A percentile compares a stretch with the other conserved stretches of the same genome.
These are phyloP conservation scores for Oreocharis arfaki DNA, from an alignment of 2,113 vertebrate genomes.

Conservation along the genomic window DNA sequence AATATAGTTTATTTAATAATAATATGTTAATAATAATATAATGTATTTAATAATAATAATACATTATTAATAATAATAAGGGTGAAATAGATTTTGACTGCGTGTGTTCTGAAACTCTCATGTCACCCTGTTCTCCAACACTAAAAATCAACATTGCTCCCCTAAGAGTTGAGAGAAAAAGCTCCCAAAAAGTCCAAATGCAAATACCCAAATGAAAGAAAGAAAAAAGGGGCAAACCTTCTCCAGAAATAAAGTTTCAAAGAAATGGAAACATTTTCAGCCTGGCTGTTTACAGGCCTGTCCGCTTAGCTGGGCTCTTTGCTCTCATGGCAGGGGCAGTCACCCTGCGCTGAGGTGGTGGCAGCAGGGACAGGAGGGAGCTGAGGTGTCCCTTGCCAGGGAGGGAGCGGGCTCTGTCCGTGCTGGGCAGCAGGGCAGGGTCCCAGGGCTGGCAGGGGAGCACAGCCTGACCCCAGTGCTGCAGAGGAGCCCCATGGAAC, in stretches of 20 bases:
- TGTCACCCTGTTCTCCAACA: neutral
- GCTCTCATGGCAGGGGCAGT: neutral
- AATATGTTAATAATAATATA: no score
- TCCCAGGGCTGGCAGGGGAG: neutral
- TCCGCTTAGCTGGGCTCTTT: no score
- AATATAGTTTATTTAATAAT: no score
- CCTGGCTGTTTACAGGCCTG: neutral
- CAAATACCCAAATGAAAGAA: neutral
- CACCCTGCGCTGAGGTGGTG: accelerated
- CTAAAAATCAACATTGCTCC: neutral
- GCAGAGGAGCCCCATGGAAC: neutral
- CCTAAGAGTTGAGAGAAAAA: neutral
- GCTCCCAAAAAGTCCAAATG: neutral
- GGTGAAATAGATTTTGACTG: neutral
- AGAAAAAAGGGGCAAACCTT: neutral
- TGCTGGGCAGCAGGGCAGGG: neutral
- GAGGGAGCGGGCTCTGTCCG: neutral
- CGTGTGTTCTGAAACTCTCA: neutral
- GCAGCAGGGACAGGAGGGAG: neutral
- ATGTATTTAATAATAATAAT: no score
- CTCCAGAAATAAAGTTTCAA: neutral
- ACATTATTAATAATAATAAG: neutral
- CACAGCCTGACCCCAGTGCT: neutral
- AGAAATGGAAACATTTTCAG: neutral
- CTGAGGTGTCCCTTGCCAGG: neutral